Evolutionary conservation across 2,797 vertebrate species (phyloP), one percentile per base, ranked within the genome.

Genomic region (Enteromius unitaeniatus): DNA sequence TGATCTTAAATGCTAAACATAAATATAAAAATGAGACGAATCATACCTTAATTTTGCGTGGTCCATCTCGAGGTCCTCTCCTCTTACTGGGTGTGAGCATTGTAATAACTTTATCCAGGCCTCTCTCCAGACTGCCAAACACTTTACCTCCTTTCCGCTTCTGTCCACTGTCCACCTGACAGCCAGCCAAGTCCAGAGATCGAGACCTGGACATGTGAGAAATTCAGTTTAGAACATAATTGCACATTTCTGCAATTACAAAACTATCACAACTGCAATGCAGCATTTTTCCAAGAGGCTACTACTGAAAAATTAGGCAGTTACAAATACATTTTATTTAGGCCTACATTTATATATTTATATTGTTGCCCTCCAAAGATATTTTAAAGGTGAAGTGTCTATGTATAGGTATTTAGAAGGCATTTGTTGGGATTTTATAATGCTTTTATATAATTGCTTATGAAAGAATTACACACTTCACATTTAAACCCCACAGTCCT

Each of bases 71-170:
- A 70, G 85, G 91, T 11, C 85, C 93, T 87, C 95, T 96, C 90
- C 87, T 96, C 93, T 97, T 99, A 89, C 90, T 96, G 64, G 98
- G 97, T 0, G 97, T 98, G 40, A 99, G 95, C 96, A 97, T 96
- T 13, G 96, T 98, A 90, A 99, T 97, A 78, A 99, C 92, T 91
- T 97, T 99, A 92, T 99, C 98, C 84, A 99, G 89, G n/a, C 98
- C 96, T 88, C 96, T 95, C 92, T 99, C 97, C 85, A 99, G 90
- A 81, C 96, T 98, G 23, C 96, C 97, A 51, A 99, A 97, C 88
- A 99, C 91, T 90, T 95, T 97, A 40, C 94, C 91, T 77, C 93
- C 96, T 91, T 95, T 96, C 83, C 94, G 96, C 91, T 96, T 99
- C 85, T 96, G 97, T 64, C 93, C 95, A 9, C 95, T 96, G 88